Base-by-base conservation (phyloP, 2,113 vertebrate genomes). In the Suricata suricatta region DNA sequence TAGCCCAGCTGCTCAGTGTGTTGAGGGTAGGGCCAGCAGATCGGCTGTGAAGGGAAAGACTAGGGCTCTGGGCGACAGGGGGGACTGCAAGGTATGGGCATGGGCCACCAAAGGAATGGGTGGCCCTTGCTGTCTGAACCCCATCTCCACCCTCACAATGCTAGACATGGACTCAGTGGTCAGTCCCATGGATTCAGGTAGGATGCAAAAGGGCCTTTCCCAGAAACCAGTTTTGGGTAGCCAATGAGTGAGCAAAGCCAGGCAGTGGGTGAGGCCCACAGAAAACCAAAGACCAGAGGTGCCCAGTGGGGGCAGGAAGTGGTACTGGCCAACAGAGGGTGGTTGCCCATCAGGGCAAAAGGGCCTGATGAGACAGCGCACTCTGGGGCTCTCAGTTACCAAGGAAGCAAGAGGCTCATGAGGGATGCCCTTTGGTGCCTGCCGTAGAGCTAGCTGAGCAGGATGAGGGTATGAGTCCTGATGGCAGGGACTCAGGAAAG, bases 361-460 rank as follows among this genome's bases (percentile, higher is more conserved):
- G 69, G 90, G 77, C 77, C 50, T 5, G 2, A 4, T 15, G 35
- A 10, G 44, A 35, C 5, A 33, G 15, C 27, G 4, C 23, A 2
- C 12, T 3, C n/a, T 25, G 31, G 44, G 63, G 7, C 19, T 71
- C 69, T 57, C 31, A 1, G 11, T 74, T 64, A 35, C 72, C 60
- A 15, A 31, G 31, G 38, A 60, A 17, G 57, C 21, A 27, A 13
- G n/a, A 0, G 0, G 71, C 79, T 57, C 88, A 33, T 0, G 3
- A 3, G 60, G 35, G 60, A 54, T 10, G 13, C 11, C 1, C 16
- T 19, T 27, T 2, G 68, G 35, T 29, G 6, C 21, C 64, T 23
- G 3, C 52, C 0, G 14, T 1, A 63, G 72, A 63, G 29, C 57
- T 13, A 23, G 50, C 17, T 13, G 5, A 44, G 14, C 6, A 1